Base-by-base conservation (phyloP, 53 echinoderm and acorn worm genomes). In the Henricia sp. region DNA sequence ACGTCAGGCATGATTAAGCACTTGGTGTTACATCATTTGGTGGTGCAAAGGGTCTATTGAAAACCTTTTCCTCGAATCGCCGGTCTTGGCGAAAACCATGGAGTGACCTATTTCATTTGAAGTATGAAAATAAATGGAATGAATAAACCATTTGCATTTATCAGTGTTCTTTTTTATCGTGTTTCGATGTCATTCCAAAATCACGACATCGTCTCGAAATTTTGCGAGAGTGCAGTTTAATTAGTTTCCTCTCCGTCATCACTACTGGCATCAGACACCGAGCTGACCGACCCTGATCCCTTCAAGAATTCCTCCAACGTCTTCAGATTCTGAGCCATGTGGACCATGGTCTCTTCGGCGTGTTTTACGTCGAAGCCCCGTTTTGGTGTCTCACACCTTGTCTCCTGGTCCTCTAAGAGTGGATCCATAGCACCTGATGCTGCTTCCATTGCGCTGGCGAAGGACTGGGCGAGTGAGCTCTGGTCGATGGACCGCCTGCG, bases 271-370 rank as follows among this genome's bases (percentile, higher is more conserved):
- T 53, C 37, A 40, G 58, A 52, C 12, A 52, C 40, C 2, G 77
- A 58, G 58, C 42, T 58, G 43, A 17, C 21, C 20, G 53, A 52
- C 10, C 54, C 40, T 2, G 71, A 27, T 0, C 71, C 33, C n/a
- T 90, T 57, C 17, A 95, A 68, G 37, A 96, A 93, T 6, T 80
- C 69, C 57, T 96, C 93, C 32, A 96, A 67, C n/a, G 90, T 96
- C 0, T 90, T 39, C 21, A 96, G 80, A 62, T 96, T 93, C n/a
- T 62, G 58, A n/a, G 89, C 93, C 67, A 91, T 51, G 37, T 89
- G 93, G 2, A 86, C 67, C 91, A 93, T 89, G 17, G 89, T 91
- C 3, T 84, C 71, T 51, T 93, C 89, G 3, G 93, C 93, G 50
- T 91, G 89, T 56, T 82, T 70, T 13, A 86, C 58, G 37, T 93